These are phyloP conservation scores for Meandrina meandrites DNA, from an alignment of 92 coral and sea anemone species.

Conservation along the genomic window DNA sequence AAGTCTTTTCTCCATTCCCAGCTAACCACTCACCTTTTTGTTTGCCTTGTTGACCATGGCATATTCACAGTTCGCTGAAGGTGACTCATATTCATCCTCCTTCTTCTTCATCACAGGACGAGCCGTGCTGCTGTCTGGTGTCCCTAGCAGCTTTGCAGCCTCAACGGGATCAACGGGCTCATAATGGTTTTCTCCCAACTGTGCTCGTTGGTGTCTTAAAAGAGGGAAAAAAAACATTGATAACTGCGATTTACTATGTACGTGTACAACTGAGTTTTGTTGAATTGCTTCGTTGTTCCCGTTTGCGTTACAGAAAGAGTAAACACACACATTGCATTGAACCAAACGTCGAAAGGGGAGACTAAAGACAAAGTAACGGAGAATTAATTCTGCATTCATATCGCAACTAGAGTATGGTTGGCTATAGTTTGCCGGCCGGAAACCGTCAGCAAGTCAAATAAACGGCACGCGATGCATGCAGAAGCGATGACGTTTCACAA, in stretches of 20 bases:
- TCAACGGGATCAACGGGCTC: conserved; percentile 13
- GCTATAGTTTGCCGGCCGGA: too few species aligned
- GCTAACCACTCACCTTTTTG: not conserved
- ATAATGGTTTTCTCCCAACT: not conserved
- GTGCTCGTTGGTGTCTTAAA: not conserved
- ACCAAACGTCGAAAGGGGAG: too few species aligned
- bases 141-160: conserved; percentile 21
- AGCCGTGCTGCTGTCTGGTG: not conserved
- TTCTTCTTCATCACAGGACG: not conserved
- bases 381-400: too few species aligned
- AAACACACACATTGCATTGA: too few species aligned
- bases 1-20: too few species aligned
- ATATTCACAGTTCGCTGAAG: not conserved
- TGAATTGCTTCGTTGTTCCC: too few species aligned
- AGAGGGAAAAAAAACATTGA: not conserved
- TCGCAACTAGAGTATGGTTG: too few species aligned
- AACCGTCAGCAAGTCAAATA: too few species aligned
- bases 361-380: too few species aligned
- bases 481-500: too few species aligned
- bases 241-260: not conserved
- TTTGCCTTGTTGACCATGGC: conserved; percentile 24
- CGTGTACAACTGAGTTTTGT: not conserved
- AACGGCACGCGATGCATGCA: too few species aligned
- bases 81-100: not conserved
- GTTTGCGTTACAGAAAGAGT: not conserved